Evolutionary conservation across 2,888 invertebrate genomes (phyloP), one percentile per base, ranked within the genome.

Genomic region (Scelioninae gen. 2): DNA sequence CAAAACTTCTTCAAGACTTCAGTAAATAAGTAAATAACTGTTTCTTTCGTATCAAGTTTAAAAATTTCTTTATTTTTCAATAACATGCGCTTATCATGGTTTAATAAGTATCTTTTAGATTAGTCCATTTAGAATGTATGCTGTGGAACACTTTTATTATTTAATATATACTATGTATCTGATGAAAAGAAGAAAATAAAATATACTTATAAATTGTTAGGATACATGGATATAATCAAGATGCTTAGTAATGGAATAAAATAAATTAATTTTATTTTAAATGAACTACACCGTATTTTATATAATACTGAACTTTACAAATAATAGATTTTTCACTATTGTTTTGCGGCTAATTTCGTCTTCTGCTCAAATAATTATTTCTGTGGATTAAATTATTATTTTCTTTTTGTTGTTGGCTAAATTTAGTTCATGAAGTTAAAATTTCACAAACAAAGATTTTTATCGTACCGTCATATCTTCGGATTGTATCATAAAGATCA

Each of bases 81-180:
- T 33, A 41, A 41, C 33, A 52, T 60, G 50, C 41, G 33, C 41
- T 50, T 16, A 33, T 31, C 19, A 63, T 63, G 61, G 52, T 63
- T 63, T 63, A 63, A 63, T 63, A 63, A 63, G 61, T 50, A 63
- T 28, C 61, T 63, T 63, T 63, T 33, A 31, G 15, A 16, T 63
- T 19, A 31, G 33, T 15, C 19, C 19, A 63, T 63, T 48, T 19
- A 52, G 50, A 50, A 63, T 63, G 50, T 63, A 63, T 41, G 41
- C 50, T n/a, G 33, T 1, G 9, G 43, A 39, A 63, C 52, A 31
- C 19, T 31, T 25, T 19, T 10, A n/a, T 3, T 18, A 15, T 35
- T 60, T 46, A 46, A 46, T 25, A 15, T 35, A 46, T 45, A 35
- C 16, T 16, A 37, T 16, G 28, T 16, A 35, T 16, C 10, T 19